A percentile compares a stretch with the other conserved stretches of the same genome.
Conservation (phyloP, 1,140 invertebrate species). For the Metopolophium dirhodum region DNA sequence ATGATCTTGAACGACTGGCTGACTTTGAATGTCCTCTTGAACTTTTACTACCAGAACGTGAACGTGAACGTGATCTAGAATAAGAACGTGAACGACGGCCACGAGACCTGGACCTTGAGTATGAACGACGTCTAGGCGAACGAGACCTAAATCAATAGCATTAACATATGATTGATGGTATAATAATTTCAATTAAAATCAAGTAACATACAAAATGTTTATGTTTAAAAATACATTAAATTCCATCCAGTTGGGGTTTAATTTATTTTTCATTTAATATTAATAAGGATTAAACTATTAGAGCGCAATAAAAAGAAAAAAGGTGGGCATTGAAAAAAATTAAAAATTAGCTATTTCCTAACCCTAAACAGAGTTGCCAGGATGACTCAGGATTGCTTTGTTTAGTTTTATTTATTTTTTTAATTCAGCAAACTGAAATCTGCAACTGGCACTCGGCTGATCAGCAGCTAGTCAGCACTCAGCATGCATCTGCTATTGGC, state of each 20-base stretch:
- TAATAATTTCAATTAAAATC: background rate
- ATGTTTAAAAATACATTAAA: background rate
- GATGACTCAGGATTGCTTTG: constrained; percentile 52
- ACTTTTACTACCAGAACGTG: constrained; percentile 60
- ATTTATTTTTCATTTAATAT: constrained; percentile 22
- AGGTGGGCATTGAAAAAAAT: background rate
- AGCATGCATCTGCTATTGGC: constrained; percentile 54
- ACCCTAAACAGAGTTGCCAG: constrained; percentile 55
- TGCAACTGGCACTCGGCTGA: constrained; percentile 57
- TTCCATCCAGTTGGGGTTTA: background rate
- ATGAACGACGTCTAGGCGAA: constrained; percentile 60
- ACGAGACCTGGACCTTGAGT: constrained; percentile 51
- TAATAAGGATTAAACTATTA: background rate
- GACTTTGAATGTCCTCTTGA: constrained; percentile 54
- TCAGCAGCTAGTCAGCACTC: constrained; percentile 56
- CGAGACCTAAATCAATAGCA: constrained; percentile 62
- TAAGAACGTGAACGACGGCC: constrained; percentile 62
- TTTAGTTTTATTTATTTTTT: constrained; percentile 26
- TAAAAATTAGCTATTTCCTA: constrained; percentile 37
- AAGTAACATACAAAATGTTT: constrained; percentile 4
- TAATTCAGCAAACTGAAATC: constrained; percentile 56
- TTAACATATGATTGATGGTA: background rate
- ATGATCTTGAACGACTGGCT: constrained; percentile 52
- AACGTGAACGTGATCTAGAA: constrained; percentile 67
- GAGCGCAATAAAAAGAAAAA: constrained; percentile 22